Conservation (phyloP, 1,140 invertebrate species). For the Trachelipus rathkii region DNA sequence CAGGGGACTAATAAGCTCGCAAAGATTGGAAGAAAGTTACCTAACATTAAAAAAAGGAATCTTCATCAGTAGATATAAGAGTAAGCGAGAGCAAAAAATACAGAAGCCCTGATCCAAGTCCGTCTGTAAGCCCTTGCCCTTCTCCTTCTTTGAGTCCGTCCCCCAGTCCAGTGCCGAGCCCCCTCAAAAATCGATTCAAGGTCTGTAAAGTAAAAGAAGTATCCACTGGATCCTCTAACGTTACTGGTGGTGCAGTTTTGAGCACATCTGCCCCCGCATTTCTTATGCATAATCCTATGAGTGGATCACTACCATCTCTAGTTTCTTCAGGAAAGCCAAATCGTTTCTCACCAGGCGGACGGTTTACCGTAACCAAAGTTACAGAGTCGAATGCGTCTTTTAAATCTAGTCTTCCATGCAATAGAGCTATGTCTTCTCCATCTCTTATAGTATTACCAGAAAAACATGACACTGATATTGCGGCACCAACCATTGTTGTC, state of each 20-base stretch:
- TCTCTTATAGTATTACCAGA: conserved; percentile 16
- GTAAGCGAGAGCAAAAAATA: conserved; percentile 56
- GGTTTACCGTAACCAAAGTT: conserved; percentile 43
- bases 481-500: conserved; percentile 39
- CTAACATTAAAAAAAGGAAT: conserved; percentile 44
- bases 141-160: conserved; percentile 56
- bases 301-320: conserved; percentile 5
- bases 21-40: conserved; percentile 64
- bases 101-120: conserved; percentile 64
- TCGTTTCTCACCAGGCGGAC: conserved; percentile 37
- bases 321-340: conserved; percentile 18
- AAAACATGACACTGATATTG: background rate
- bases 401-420: conserved; percentile 20
- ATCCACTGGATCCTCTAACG: background rate
- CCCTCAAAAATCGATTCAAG: conserved; percentile 41
- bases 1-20: no score
- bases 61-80: conserved; percentile 50
- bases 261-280: background rate
- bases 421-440: conserved; percentile 19
- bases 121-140: conserved; percentile 63
- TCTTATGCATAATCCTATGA: background rate
- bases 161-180: conserved; percentile 43
- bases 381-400: conserved; percentile 19
- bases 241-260: background rate
- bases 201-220: conserved; percentile 33